Evolutionary conservation across 2,113 vertebrate genomes (phyloP).

Genomic region (Cnemophilus loriae): DNA sequence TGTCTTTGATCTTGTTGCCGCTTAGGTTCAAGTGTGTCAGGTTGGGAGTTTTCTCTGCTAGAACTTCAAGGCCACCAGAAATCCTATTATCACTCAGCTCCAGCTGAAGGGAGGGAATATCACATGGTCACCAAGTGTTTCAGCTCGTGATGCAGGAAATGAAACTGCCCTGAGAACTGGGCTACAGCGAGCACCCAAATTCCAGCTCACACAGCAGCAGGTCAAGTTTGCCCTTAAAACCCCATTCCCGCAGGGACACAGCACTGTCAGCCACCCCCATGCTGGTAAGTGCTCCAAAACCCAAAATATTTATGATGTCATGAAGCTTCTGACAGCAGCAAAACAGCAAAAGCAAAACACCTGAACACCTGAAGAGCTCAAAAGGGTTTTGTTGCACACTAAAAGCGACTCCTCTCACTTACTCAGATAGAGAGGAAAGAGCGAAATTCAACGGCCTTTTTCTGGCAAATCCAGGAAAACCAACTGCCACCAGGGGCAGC

Average conservation of each 20-base stretch:
- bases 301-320: neutral
- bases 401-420: neutral
- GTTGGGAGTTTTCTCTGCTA: slow-evolving; percentile 80
- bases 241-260: neutral
- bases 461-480: neutral
- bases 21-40: slow-evolving; percentile 84
- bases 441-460: neutral
- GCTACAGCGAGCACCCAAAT: neutral
- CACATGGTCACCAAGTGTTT: neutral
- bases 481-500: neutral
- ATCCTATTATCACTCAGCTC: slow-evolving; percentile 83
- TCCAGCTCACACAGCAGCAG: neutral
- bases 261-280: neutral
- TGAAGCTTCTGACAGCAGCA: neutral
- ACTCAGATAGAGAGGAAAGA: neutral
- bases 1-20: slow-evolving; percentile 84
- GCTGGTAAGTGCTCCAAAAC: neutral
- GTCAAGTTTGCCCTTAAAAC: neutral
- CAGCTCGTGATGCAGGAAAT: neutral
- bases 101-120: slow-evolving; percentile 62
- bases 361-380: neutral
- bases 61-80: slow-evolving; percentile 75
- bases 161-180: neutral
- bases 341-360: neutral
- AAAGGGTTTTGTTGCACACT: neutral